These are phyloP conservation scores for Tachina fera DNA, from an alignment of 2,888 invertebrate species.

Conservation along the genomic window DNA sequence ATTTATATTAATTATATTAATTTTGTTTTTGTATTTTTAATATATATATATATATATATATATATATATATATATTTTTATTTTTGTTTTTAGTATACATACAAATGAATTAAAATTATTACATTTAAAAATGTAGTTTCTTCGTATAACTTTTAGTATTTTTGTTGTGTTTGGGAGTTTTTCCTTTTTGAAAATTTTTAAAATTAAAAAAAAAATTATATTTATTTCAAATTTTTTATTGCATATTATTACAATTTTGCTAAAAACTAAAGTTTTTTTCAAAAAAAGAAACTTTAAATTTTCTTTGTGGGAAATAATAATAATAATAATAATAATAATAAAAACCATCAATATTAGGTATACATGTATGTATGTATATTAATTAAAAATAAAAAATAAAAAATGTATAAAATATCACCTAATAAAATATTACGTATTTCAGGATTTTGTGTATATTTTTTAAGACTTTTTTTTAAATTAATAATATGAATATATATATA, in stretches of 20 bases:
- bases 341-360: constrained; percentile 63
- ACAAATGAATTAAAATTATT: constrained; percentile 82
- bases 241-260: constrained; percentile 82
- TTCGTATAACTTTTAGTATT: constrained; percentile 75
- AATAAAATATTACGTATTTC: constrained; percentile 71
- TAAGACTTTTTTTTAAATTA: constrained; percentile 70
- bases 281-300: constrained; percentile 60
- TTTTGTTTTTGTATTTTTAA: constrained; percentile 72
- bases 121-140: constrained; percentile 80
- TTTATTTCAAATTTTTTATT: constrained; percentile 74
- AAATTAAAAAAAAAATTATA: constrained; percentile 28
- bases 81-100: constrained; percentile 80
- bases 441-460: constrained; percentile 67
- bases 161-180: constrained; percentile 40
- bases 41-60: constrained; percentile 74
- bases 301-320: constrained; percentile 56
- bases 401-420: constrained; percentile 80
- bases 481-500: constrained; percentile 59
- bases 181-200: constrained; percentile 41
- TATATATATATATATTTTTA: constrained; percentile 71
- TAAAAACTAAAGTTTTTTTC: constrained; percentile 81
- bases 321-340: constrained; percentile 60
- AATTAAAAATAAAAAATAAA: constrained; percentile 77
- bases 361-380: constrained; percentile 76
- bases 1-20: constrained; percentile 74